phyloP scores from a whole-genome alignment of 23 tunicate genomes.

The Ciona savignyi region DNA sequence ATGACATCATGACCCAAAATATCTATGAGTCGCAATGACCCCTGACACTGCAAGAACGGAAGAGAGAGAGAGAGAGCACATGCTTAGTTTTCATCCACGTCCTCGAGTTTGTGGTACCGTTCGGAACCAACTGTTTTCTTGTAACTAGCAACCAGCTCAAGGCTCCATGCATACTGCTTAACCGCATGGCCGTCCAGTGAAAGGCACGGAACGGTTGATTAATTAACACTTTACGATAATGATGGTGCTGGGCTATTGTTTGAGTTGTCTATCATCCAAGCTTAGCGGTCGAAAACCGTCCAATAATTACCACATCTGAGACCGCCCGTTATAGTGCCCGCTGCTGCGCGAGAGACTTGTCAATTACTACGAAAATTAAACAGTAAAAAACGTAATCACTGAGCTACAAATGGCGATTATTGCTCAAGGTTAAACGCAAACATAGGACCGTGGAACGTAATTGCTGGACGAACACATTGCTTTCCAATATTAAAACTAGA shows the following conservation, averaged over 20 bases:
- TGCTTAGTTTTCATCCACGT: background rate
- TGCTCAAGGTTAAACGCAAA: background rate
- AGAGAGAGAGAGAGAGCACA: background rate
- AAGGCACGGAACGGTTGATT: conserved; percentile 15
- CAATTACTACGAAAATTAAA: background rate
- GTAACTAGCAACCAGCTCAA: too few species aligned
- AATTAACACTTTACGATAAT: background rate
- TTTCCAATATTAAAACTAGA: background rate
- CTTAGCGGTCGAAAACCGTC: conserved; percentile 12
- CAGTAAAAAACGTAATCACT: background rate
- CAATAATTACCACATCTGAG: conserved; percentile 1
- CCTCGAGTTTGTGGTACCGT: background rate
- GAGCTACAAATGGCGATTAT: background rate
- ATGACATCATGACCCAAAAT: conserved; percentile 14
- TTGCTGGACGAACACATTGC: background rate
- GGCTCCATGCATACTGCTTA: background rate
- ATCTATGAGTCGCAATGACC: background rate
- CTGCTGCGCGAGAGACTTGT: background rate
- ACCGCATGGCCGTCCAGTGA: conserved; percentile 9
- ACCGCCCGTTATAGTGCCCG: background rate
- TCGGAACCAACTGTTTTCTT: too few species aligned
- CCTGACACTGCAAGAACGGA: background rate
- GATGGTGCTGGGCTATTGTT: conserved; percentile 20
- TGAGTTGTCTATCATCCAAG: conserved; percentile 18
- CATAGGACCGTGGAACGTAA: background rate